Percentiles rank a stretch among this genome's conserved stretches.
phyloP scores from a whole-genome alignment of 2,113 vertebrate species.

The Dasyprocta punctata region DNA sequence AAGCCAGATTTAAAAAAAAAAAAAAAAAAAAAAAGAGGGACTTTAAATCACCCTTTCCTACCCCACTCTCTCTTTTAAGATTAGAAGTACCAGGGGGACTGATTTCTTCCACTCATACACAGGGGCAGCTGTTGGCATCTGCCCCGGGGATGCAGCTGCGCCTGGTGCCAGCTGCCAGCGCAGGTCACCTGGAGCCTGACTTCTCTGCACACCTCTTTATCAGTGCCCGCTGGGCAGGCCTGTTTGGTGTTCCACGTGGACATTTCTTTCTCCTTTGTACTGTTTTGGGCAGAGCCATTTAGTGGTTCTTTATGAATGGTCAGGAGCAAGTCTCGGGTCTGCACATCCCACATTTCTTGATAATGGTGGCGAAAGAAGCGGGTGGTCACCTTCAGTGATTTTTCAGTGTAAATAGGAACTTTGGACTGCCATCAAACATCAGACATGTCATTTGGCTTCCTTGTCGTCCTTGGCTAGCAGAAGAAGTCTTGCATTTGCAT shows the following conservation, averaged over 20 bases:
- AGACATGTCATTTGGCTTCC: constrained; percentile 77
- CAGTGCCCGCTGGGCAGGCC: constrained; percentile 56
- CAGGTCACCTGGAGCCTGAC: constrained; percentile 45
- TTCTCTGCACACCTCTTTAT: constrained; percentile 71
- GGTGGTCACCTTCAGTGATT: constrained; percentile 80
- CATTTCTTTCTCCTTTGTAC: constrained; percentile 79
- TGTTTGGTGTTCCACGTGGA: constrained; percentile 18
- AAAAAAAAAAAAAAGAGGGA: constrained; percentile 56
- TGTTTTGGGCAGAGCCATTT: constrained; percentile 73
- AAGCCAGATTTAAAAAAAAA: constrained; percentile 77
- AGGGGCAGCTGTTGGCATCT: constrained; percentile 73
- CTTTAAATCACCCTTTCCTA: constrained; percentile 62
- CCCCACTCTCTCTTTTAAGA: constrained; percentile 50
- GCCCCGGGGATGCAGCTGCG: constrained; percentile 81
- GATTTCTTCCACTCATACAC: constrained; percentile 65
- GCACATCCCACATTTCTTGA: constrained; percentile 75
- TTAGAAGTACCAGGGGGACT: constrained; percentile 58
- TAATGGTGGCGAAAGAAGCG: constrained; percentile 81
- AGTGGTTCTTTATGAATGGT: constrained; percentile 77
- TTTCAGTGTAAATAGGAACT: constrained; percentile 83
- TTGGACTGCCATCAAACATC: constrained; percentile 80
- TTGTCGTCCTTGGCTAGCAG: constrained; percentile 54
- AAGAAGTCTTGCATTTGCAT: constrained; percentile 73
- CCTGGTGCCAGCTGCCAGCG: constrained; percentile 62
- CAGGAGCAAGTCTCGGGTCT: constrained; percentile 77